A percentile compares a stretch with the other conserved stretches of the same genome.
Conservation (phyloP, 2,797 vertebrate species). For the Danio jaintianensis region DNA sequence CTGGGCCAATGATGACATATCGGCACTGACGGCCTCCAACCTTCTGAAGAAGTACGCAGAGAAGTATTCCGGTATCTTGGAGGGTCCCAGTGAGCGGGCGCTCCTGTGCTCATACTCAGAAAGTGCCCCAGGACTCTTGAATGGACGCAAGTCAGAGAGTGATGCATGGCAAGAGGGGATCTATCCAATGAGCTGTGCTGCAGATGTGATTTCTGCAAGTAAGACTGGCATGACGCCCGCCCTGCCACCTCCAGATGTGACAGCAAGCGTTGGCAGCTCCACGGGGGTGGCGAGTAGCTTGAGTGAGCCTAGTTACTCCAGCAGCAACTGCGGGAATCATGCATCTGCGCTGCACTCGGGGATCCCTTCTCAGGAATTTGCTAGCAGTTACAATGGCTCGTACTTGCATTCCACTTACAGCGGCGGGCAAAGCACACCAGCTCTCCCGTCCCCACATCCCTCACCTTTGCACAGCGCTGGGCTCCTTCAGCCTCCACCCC, state of each 20-base stretch:
- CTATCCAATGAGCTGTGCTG: constrained; percentile 97
- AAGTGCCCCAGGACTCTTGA: constrained; percentile 87
- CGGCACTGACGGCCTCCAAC: constrained; percentile 97
- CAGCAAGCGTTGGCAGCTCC: constrained; percentile 93
- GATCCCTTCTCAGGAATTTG: constrained; percentile 98
- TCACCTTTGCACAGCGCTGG: constrained; percentile 96
- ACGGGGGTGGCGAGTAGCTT: constrained; percentile 94
- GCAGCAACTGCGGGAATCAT: constrained; percentile 96
- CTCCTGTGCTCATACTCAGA: constrained; percentile 95
- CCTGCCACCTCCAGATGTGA: constrained; percentile 91
- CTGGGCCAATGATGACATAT: constrained; percentile 99
- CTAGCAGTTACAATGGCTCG: constrained; percentile 92
- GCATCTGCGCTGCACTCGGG: constrained; percentile 91
- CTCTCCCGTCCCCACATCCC: constrained; percentile 94
- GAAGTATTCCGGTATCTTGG: constrained; percentile 98
- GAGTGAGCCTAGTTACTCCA: constrained; percentile 94
- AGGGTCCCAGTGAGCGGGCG: constrained; percentile 91
- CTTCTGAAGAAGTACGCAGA: constrained; percentile 98
- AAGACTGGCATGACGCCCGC: constrained; percentile 93
- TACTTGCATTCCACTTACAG: constrained; percentile 97
- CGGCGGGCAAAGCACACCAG: constrained; percentile 89
- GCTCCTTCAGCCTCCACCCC: constrained; percentile 86
- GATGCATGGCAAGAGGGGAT: constrained; percentile 98
- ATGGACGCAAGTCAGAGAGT: constrained; percentile 93
- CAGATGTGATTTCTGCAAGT: constrained; percentile 93